A percentile compares a stretch with the other conserved stretches of the same genome.
phyloP scores from a whole-genome alignment of 1,140 invertebrate species.

The Harlomillsia oculata region DNA sequence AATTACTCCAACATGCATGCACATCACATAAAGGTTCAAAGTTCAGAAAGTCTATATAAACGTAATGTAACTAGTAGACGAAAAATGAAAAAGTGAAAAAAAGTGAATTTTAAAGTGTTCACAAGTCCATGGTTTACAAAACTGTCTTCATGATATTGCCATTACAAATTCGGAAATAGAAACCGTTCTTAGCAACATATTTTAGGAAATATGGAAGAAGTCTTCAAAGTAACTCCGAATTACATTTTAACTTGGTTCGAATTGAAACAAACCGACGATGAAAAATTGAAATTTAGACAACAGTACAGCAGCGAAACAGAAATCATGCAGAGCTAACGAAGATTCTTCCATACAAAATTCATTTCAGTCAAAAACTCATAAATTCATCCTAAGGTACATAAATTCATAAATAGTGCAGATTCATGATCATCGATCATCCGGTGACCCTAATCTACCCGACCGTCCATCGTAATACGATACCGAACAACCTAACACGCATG shows the following conservation, averaged over 20 bases:
- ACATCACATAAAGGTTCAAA: too few relatives aligned
- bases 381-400: too few relatives aligned
- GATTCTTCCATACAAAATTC: neutral
- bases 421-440: too few relatives aligned
- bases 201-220: conserved; percentile 22
- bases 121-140: neutral
- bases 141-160: neutral
- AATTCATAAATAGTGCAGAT: too few relatives aligned
- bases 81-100: too few relatives aligned
- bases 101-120: too few relatives aligned
- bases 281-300: neutral
- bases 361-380: too few relatives aligned
- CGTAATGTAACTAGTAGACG: too few relatives aligned
- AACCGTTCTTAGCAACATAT: conserved; percentile 18
- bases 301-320: neutral
- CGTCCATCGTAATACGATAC: too few relatives aligned
- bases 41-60: too few relatives aligned
- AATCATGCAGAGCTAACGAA: conserved; percentile 1
- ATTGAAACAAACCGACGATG: neutral
- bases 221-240: neutral
- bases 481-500: too few relatives aligned
- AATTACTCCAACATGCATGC: neutral
- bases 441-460: too few relatives aligned
- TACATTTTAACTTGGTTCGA: neutral
- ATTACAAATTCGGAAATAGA: neutral